Conservation (phyloP, 37 sponge, comb jelly and placozoan genomes). For the Ianthella basta region DNA sequence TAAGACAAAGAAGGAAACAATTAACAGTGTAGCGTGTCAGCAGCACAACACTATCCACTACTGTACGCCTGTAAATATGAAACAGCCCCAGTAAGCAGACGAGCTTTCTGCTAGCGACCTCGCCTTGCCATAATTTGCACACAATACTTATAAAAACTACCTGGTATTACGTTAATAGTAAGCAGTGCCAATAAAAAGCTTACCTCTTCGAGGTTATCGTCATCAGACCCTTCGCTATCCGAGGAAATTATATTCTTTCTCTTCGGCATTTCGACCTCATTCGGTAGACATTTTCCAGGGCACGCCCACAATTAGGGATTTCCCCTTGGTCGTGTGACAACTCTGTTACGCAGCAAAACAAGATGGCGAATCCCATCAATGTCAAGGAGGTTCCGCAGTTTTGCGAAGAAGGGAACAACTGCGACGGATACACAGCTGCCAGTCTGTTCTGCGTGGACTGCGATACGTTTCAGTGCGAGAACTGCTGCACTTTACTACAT, state of each 20-base stretch:
- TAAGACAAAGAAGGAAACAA: too few relatives aligned
- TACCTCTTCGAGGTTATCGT: slow-evolving; percentile 60
- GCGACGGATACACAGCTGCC: not conserved
- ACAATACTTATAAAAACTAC: too few relatives aligned
- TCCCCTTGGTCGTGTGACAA: not conserved
- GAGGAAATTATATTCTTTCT: slow-evolving; percentile 50
- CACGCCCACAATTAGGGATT: slow-evolving; percentile 8
- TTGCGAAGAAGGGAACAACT: slow-evolving; percentile 23
- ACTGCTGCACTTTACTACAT: slow-evolving; percentile 55
- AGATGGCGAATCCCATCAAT: not conserved
- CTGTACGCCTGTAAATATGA: too few relatives aligned
- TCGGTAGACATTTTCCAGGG: not conserved
- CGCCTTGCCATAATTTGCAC: too few relatives aligned
- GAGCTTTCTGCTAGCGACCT: too few relatives aligned
- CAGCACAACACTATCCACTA: too few relatives aligned
- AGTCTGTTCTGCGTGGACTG: slow-evolving; percentile 61
- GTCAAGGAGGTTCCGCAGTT: not conserved
- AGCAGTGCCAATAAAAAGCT: too few relatives aligned
- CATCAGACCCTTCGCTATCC: slow-evolving; percentile 80
- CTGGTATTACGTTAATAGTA: too few relatives aligned
- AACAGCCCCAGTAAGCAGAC: too few relatives aligned
- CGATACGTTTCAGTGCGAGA: slow-evolving; percentile 58
- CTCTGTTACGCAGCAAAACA: not conserved
- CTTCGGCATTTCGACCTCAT: not conserved
- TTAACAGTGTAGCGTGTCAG: too few relatives aligned